Conservation (phyloP, 1,140 invertebrate species). For the Neodiprion lecontei region DNA sequence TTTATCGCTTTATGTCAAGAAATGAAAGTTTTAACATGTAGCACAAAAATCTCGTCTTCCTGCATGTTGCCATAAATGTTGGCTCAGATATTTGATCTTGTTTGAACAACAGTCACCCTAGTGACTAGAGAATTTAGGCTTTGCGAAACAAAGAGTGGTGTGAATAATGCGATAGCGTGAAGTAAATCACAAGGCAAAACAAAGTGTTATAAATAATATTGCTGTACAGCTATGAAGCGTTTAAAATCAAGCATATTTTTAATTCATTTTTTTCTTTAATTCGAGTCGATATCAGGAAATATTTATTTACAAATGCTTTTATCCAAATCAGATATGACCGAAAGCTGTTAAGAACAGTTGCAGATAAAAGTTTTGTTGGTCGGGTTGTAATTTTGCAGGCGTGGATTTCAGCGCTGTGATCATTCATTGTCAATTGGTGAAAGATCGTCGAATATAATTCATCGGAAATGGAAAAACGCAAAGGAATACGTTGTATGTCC, state of each 20-base stretch:
- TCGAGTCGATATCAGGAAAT: too few relatives aligned
- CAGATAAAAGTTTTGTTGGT: too few relatives aligned
- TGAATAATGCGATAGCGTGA: neutral
- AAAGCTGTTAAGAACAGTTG: too few relatives aligned
- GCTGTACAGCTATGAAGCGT: neutral
- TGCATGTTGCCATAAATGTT: neutral
- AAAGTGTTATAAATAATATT: neutral
- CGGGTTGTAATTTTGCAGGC: neutral
- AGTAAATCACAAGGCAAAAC: neutral
- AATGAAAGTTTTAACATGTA: neutral
- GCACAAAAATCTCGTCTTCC: neutral
- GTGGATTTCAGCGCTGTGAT: neutral
- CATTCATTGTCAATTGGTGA: too few relatives aligned
- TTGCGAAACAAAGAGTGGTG: neutral
- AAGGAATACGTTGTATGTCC: conserved; percentile 17
- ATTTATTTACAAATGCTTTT: too few relatives aligned
- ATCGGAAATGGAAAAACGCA: neutral
- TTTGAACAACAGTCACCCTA: neutral
- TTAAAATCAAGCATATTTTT: neutral
- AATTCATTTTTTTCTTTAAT: neutral
- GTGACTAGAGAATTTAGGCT: neutral
- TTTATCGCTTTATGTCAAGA: too few relatives aligned
- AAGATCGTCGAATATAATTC: conserved; percentile 5
- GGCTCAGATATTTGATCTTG: neutral
- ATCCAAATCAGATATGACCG: too few relatives aligned